Evolutionary conservation across 2,888 invertebrate species (phyloP).

Genomic region (Pantelozetes paolii): DNA sequence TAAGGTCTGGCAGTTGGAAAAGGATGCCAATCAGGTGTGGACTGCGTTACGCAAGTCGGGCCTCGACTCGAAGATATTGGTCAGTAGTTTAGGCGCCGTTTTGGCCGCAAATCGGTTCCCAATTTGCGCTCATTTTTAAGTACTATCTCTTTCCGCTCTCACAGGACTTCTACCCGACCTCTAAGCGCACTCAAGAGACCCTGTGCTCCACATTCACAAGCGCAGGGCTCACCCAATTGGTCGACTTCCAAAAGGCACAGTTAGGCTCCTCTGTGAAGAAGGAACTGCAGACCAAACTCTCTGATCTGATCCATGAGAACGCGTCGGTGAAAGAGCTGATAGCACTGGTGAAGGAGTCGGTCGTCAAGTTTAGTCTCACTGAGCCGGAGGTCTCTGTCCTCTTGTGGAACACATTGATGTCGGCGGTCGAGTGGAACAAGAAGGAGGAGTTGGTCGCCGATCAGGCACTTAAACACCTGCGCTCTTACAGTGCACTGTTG

Average conservation of each 20-base stretch:
- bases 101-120: too few species aligned
- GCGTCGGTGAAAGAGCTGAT: slow-evolving; percentile 71
- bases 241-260: slow-evolving; percentile 57
- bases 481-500: slow-evolving; percentile 71
- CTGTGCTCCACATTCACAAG: slow-evolving; percentile 71
- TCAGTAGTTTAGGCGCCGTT: too few species aligned
- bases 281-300: slow-evolving; percentile 67
- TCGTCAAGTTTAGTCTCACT: slow-evolving; percentile 72
- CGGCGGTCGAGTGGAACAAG: slow-evolving; percentile 95
- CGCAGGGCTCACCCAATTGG: slow-evolving; percentile 72
- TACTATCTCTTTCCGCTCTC: too few species aligned
- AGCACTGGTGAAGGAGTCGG: slow-evolving; percentile 78
- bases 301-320: slow-evolving; percentile 80
- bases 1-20: slow-evolving; percentile 82
- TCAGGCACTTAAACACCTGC: slow-evolving; percentile 69
- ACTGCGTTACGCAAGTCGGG: slow-evolving; percentile 81
- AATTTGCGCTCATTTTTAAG: too few species aligned
- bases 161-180: slow-evolving; percentile 81
- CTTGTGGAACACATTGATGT: slow-evolving; percentile 93
- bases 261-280: slow-evolving; percentile 73
- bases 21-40: slow-evolving; percentile 76
- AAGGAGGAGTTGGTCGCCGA: slow-evolving; percentile 94
- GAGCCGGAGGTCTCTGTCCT: slow-evolving; percentile 85
- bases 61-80: slow-evolving; percentile 60
- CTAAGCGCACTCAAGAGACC: slow-evolving; percentile 84